Conservation (phyloP, 2,113 vertebrate genomes). For the Centropristis striata region DNA sequence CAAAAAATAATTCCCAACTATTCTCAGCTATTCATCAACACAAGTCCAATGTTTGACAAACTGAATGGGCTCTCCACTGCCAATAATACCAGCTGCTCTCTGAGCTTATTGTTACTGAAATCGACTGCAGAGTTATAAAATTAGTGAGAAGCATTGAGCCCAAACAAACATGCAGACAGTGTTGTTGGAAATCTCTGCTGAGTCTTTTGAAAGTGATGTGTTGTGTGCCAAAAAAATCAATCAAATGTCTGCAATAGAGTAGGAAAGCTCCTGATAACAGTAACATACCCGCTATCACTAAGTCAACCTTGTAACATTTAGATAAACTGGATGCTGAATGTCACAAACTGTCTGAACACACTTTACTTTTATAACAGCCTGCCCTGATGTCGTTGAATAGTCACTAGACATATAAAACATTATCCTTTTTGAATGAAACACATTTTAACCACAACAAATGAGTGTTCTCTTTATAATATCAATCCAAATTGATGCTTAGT, state of each 20-base stretch:
- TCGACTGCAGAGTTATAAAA: not conserved
- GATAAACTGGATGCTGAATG: not conserved
- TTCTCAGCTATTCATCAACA: not conserved
- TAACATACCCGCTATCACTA: not conserved
- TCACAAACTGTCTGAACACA: not conserved
- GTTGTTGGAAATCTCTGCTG: not conserved
- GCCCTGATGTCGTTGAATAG: not conserved
- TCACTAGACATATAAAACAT: not conserved
- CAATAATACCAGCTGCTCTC: not conserved
- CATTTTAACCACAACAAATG: not conserved
- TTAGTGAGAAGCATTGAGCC: not conserved
- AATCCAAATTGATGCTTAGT: no score
- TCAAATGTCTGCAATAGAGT: not conserved
- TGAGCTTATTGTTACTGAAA: not conserved
- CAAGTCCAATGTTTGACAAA: not conserved
- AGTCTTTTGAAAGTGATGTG: not conserved
- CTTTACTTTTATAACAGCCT: not conserved
- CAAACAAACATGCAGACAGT: not conserved
- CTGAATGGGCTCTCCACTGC: not conserved
- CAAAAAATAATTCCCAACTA: not conserved
- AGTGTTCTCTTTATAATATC: not conserved
- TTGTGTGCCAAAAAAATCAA: slow-evolving; percentile 5
- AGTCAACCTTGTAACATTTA: not conserved
- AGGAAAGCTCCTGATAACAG: not conserved
- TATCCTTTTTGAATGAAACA: not conserved